phyloP scores from a whole-genome alignment of 2,797 vertebrate species.

The Acropternis orthonyx region DNA sequence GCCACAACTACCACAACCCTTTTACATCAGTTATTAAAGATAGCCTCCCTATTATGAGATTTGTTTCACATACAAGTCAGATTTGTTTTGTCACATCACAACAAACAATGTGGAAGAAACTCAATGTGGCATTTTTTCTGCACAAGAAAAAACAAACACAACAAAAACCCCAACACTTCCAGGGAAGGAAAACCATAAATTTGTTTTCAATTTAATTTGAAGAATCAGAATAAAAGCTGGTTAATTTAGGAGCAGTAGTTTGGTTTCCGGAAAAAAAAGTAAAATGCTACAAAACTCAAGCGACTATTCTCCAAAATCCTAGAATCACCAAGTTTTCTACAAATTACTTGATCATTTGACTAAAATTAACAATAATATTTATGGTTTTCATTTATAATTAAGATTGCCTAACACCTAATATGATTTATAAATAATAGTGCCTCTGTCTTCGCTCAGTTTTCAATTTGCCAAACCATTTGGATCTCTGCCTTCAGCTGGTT shows the following conservation, averaged over 20 bases:
- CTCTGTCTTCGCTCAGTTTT: background rate
- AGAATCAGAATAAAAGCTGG: background rate
- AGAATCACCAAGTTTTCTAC: background rate
- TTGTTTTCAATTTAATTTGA: background rate
- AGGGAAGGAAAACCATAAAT: background rate
- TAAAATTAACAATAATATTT: background rate
- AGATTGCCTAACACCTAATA: background rate
- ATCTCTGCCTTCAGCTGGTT: background rate
- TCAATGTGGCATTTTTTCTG: background rate
- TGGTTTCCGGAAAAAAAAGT: background rate
- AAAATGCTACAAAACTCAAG: background rate
- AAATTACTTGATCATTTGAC: background rate
- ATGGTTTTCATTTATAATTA: background rate
- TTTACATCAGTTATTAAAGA: slow-evolving; percentile 32
- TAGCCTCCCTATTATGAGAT: background rate
- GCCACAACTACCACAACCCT: slow-evolving; percentile 51
- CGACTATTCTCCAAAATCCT: background rate
- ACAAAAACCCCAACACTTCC: background rate
- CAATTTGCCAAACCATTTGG: background rate
- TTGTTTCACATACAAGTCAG: slow-evolving; percentile 2
- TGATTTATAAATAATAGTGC: background rate
- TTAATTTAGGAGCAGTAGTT: background rate
- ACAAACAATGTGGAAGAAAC: background rate
- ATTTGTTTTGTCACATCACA: slow-evolving; percentile 32
- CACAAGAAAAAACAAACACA: background rate